phyloP scores from a whole-genome alignment of 2,888 invertebrate genomes.

The Philhelius pedissequus region DNA sequence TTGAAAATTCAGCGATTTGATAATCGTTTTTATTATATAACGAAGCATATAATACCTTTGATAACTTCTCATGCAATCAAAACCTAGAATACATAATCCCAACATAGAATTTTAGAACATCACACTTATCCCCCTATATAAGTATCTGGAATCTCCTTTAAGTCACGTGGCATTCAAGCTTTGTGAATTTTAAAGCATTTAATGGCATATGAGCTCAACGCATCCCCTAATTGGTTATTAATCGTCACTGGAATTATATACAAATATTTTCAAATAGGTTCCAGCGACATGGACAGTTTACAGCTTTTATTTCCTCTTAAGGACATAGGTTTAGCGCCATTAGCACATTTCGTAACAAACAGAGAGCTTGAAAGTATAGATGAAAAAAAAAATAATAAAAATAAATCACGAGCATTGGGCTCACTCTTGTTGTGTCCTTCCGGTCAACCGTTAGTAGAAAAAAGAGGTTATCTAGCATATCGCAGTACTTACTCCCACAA shows the following conservation, averaged over 20 bases:
- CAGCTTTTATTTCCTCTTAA: conserved; percentile 22
- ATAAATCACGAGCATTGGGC: conserved; percentile 68
- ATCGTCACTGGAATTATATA: conserved; percentile 45
- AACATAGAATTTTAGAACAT: background rate
- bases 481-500: conserved; percentile 58
- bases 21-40: background rate
- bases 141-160: background rate
- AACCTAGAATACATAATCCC: background rate
- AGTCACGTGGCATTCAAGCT: background rate
- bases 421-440: conserved; percentile 61
- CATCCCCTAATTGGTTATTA: conserved; percentile 36
- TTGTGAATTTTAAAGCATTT: conserved; percentile 6
- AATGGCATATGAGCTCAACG: conserved; percentile 26
- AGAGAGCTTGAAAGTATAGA: background rate
- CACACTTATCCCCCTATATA: background rate
- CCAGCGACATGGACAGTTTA: conserved; percentile 7
- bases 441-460: conserved; percentile 13
- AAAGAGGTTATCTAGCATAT: conserved; percentile 44
- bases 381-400: conserved; percentile 30
- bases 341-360: background rate
- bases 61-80: background rate
- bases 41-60: background rate
- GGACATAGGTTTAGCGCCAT: background rate
- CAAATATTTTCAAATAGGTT: conserved; percentile 57
- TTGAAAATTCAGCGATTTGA: background rate